Evolutionary conservation across 2,888 invertebrate genomes (phyloP).

Genomic region (Dolichopus griseipennis): DNA sequence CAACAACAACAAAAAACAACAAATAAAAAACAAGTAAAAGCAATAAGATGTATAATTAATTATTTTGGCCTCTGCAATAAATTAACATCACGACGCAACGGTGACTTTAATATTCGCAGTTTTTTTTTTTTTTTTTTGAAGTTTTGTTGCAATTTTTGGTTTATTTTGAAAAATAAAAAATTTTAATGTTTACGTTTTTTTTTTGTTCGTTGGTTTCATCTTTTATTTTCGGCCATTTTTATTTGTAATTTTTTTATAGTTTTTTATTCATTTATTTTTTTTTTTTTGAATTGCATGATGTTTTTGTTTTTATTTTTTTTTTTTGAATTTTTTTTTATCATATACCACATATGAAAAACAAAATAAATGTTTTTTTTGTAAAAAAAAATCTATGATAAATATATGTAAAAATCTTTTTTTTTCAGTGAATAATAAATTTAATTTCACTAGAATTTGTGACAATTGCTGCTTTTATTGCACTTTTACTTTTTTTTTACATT

Average conservation of each 20-base stretch:
- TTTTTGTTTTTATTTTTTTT: background rate
- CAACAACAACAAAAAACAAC: too few relatives aligned
- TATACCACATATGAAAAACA: background rate
- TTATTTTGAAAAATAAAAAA: too few relatives aligned
- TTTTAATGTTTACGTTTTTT: too few relatives aligned
- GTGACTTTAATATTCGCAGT: conserved; percentile 2
- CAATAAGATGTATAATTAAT: background rate
- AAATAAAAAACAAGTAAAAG: background rate
- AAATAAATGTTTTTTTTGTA: background rate
- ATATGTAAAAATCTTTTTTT: background rate
- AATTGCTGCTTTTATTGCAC: background rate
- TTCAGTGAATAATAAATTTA: background rate
- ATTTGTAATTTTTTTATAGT: background rate
- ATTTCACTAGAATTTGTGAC: background rate
- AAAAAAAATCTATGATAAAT: background rate
- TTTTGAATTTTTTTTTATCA: background rate
- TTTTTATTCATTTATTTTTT: too few relatives aligned
- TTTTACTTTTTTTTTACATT: too few relatives aligned
- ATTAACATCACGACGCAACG: conserved; percentile 1
- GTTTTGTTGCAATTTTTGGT: background rate
- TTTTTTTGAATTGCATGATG: background rate
- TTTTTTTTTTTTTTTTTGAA: background rate
- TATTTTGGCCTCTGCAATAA: conserved; percentile 3
- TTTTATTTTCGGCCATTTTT: background rate
- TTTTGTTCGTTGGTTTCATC: too few relatives aligned